phyloP scores from a whole-genome alignment of 2,797 vertebrate species.

The Hipposideros larvatus region DNA sequence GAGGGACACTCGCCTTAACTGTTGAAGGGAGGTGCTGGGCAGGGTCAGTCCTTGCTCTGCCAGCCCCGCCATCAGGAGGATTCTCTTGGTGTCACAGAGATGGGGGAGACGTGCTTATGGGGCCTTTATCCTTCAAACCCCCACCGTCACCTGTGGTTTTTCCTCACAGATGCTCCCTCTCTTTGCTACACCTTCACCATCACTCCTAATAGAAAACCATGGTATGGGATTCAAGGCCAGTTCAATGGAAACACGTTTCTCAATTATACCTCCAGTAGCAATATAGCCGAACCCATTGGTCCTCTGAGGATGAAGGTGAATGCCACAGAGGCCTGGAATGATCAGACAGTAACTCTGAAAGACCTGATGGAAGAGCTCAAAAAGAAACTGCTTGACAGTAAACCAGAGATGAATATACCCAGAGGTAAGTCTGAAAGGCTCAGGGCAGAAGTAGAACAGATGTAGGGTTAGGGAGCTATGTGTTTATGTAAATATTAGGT shows the following conservation, averaged over 20 bases:
- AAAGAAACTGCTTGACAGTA: rapidly evolving
- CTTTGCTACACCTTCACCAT: not conserved
- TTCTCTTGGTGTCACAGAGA: not conserved
- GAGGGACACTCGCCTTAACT: not conserved
- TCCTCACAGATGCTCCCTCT: not conserved
- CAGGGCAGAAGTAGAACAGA: not conserved
- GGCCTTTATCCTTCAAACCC: rapidly evolving
- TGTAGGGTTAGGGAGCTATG: not conserved
- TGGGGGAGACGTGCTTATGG: rapidly evolving
- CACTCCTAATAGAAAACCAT: rapidly evolving
- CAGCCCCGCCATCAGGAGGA: not conserved
- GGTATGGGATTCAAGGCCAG: not conserved
- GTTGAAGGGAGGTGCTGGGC: not conserved
- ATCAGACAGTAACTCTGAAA: not conserved
- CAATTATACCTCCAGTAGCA: rapidly evolving
- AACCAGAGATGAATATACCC: rapidly evolving
- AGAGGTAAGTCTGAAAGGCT: not conserved
- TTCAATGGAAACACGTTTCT: not conserved
- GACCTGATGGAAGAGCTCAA: not conserved
- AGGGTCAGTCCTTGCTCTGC: not conserved
- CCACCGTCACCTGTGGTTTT: not conserved
- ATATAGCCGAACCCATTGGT: not conserved
- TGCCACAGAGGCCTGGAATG: not conserved
- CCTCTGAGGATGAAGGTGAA: not conserved
- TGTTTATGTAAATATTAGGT: not conserved